Conservation (phyloP, 2,797 vertebrate genomes). For the Peromyscus melanophrys region DNA sequence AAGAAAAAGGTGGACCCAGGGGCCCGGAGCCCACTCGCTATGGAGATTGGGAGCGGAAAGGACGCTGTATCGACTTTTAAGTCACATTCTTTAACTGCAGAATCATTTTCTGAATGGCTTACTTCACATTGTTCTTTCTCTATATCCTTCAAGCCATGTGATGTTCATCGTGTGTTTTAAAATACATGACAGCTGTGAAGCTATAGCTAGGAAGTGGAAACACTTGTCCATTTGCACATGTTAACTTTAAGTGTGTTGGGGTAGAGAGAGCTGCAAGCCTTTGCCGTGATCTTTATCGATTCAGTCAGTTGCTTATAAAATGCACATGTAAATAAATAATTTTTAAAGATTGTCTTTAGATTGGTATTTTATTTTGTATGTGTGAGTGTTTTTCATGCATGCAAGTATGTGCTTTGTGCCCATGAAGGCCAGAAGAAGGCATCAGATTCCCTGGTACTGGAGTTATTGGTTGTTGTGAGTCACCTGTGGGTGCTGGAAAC, state of each 20-base stretch:
- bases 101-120: conserved; percentile 51
- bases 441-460: background rate
- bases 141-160: background rate
- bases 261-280: conserved; percentile 19
- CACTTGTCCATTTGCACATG: conserved; percentile 38
- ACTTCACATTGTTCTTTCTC: conserved; percentile 12
- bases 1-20: conserved; percentile 96
- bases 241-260: conserved; percentile 10
- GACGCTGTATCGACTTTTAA: conserved; percentile 98
- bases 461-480: background rate
- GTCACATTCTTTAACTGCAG: background rate
- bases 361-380: background rate
- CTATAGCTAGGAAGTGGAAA: conserved; percentile 13
- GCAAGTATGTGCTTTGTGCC: background rate
- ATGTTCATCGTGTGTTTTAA: conserved; percentile 58
- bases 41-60: conserved; percentile 99
- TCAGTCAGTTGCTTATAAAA: conserved; percentile 59
- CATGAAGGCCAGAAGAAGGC: background rate
- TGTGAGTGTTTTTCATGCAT: background rate
- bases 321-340: conserved; percentile 62
- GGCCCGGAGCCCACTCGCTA: conserved; percentile 99
- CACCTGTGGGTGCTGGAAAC: background rate
- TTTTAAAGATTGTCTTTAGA: conserved; percentile 4
- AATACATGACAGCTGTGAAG: background rate
- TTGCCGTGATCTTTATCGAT: conserved; percentile 35